phyloP scores from a whole-genome alignment of 2,888 invertebrate genomes.

The Netelia fuscicornis region DNA sequence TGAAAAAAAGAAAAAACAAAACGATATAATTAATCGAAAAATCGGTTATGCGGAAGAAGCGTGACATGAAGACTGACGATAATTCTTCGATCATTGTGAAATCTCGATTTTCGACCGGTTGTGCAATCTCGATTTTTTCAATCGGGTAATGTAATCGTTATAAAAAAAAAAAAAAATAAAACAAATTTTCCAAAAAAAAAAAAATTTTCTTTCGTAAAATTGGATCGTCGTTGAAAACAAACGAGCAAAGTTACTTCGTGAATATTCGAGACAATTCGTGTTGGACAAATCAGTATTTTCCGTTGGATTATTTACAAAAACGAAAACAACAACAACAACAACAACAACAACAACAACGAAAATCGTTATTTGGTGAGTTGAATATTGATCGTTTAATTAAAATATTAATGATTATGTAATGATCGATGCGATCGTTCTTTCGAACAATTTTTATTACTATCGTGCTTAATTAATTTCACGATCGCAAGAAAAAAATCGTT shows the following conservation, averaged over 20 bases:
- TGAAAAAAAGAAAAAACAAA: not conserved
- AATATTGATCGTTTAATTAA: not conserved
- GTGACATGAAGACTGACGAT: slow-evolving; percentile 36
- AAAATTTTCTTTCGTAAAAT: slow-evolving; percentile 14
- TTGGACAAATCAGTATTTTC: slow-evolving; percentile 28
- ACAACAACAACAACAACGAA: slow-evolving; percentile 6
- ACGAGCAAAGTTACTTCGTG: not conserved
- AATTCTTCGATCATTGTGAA: slow-evolving; percentile 36
- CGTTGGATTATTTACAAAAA: slow-evolving; percentile 54
- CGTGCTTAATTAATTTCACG: not conserved
- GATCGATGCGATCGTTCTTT: not conserved
- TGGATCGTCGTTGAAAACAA: not conserved
- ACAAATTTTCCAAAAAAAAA: not conserved
- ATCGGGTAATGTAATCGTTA: slow-evolving; percentile 45
- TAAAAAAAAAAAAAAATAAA: slow-evolving; percentile 31
- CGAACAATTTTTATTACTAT: not conserved
- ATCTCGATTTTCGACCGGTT: not conserved
- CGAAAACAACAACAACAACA: not conserved
- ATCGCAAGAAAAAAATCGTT: not conserved
- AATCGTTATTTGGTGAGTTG: slow-evolving; percentile 53
- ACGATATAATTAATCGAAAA: not conserved
- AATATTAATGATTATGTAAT: too few species aligned
- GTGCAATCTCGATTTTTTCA: slow-evolving; percentile 24
- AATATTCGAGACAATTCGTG: not conserved
- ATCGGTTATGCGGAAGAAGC: slow-evolving; percentile 55